Base-by-base conservation (phyloP, 53 echinoderm and acorn worm genomes). In the Temnopleurus reevesii region DNA sequence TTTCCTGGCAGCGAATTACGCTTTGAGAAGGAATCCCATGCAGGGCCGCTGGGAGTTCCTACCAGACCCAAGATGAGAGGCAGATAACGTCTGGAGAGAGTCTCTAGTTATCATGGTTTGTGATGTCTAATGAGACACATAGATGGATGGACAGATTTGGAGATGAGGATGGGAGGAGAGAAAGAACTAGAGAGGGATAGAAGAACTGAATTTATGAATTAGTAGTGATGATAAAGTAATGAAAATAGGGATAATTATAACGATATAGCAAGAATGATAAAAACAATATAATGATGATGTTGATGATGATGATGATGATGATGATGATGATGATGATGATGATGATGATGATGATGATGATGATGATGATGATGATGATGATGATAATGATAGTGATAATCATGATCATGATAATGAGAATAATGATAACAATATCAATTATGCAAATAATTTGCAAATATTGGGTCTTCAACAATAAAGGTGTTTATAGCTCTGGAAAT, bases 1-100 rank as follows among this genome's bases (percentile, higher is more conserved):
- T 55, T 83, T 83, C 55, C 83, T 35, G 83, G 53, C 83, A 83
- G 83, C 56, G 35, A 83, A 83, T 83, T 83, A 34, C 56, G 53
- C 21, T 83, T 55, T 83, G 83, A 55, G 83, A 56, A 83, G 83
- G 55, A 35, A 83, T 83, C 83, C 55, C 29, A 35, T 55, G 83
- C 54, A 17, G 79, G 83, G 83, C 83, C 83, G 36, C 36, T 53
- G 83, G 83, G 83, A 83, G 55, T 83, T 53, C 83, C 53, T 35
- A 24, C 29, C 19, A 56, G 13, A 18, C 55, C 35, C 27, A 28
- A 83, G 83, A 83, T 83, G 83, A 83, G 55, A 55, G 83, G 83
- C 35, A 83, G 83, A 83, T 83, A 83, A 83, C 55, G 57, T 83
- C 57, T 56, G 30, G 35, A 12, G 19, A 83, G 83, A 53, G 31